Evolutionary conservation across 1,140 invertebrate species (phyloP).

Genomic region (Drosophila bipectinata): DNA sequence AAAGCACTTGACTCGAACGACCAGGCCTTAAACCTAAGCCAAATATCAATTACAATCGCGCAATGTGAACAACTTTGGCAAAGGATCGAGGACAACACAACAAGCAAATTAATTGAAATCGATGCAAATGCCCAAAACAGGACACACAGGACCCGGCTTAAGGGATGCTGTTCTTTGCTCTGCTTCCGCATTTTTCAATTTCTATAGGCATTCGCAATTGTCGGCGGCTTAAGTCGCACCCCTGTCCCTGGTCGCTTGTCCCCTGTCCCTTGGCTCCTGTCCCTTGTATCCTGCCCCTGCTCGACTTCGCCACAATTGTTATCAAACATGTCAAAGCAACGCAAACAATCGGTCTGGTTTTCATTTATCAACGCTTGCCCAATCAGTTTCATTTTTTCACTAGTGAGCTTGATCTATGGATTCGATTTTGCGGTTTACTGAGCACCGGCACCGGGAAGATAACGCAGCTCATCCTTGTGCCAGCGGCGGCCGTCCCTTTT

Average conservation of each 20-base stretch:
- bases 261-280: neutral
- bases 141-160: conserved; percentile 43
- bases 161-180: conserved; percentile 60
- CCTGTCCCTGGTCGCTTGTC: conserved; percentile 1
- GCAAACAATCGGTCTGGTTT: conserved; percentile 77
- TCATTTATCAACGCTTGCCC: conserved; percentile 76
- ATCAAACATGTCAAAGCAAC: conserved; percentile 83
- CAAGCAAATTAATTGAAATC: conserved; percentile 82
- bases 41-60: conserved; percentile 82
- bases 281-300: neutral
- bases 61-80: conserved; percentile 56
- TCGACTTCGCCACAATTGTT: conserved; percentile 54
- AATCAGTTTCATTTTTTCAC: conserved; percentile 59
- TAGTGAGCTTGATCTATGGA: conserved; percentile 67
- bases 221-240: conserved; percentile 70
- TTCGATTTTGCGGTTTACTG: conserved; percentile 80
- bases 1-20: conserved; percentile 65
- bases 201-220: conserved; percentile 78
- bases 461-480: conserved; percentile 43
- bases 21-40: conserved; percentile 31
- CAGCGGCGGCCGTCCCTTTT: conserved; percentile 2
- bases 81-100: conserved; percentile 52
- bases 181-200: conserved; percentile 50
- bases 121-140: conserved; percentile 68
- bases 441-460: conserved; percentile 59